Evolutionary conservation across 2,888 invertebrate species (phyloP).

Genomic region (Piscicola geometra): DNA sequence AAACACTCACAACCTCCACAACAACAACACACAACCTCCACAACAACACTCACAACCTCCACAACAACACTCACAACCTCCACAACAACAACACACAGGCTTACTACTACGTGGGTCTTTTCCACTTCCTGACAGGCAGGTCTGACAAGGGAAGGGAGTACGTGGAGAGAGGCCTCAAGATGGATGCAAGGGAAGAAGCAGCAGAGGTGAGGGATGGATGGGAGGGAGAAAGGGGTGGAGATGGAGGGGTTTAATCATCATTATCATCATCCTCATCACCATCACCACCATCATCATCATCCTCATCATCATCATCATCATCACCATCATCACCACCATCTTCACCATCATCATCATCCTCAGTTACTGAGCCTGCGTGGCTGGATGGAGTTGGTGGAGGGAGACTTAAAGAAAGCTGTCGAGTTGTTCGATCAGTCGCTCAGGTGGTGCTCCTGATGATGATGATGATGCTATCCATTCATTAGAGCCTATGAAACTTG

Average conservation of each 20-base stretch:
- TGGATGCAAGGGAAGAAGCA: background rate
- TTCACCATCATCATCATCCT: background rate
- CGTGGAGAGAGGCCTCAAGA: background rate
- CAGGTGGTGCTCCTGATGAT: background rate
- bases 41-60: too few species aligned
- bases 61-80: too few species aligned
- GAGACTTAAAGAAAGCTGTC: background rate
- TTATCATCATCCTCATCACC: too few species aligned
- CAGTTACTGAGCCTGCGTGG: background rate
- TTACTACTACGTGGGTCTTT: background rate
- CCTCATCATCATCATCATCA: too few species aligned
- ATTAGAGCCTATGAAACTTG: too few species aligned
- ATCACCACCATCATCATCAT: too few species aligned
- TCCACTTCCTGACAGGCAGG: constrained; percentile 5
- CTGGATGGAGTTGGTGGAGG: background rate
- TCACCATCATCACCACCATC: too few species aligned
- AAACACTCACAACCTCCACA: too few species aligned
- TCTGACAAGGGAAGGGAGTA: constrained; percentile 3
- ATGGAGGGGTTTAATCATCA: too few species aligned
- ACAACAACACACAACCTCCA: too few species aligned
- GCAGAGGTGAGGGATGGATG: background rate
- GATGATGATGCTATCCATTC: too few species aligned
- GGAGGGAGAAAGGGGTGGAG: too few species aligned
- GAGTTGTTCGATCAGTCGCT: background rate
- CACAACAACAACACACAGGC: background rate